These are phyloP conservation scores for Ichneumon xanthorius DNA, from an alignment of 2,888 invertebrate genomes.

Conservation along the genomic window DNA sequence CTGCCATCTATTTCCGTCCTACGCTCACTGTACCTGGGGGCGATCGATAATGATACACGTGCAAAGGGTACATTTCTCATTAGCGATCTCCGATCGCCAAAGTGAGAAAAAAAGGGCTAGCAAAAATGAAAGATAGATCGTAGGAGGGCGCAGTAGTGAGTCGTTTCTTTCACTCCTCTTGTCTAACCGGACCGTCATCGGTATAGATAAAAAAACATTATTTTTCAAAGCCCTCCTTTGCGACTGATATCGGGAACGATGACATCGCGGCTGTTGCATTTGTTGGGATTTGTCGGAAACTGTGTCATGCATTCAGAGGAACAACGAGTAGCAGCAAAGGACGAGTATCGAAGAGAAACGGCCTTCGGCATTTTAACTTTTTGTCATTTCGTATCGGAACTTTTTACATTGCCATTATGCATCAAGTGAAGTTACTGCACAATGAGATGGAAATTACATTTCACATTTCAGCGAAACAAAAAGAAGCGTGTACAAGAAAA, in stretches of 20 bases:
- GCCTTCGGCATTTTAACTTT: slow-evolving; percentile 8
- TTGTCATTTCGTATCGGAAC: neutral
- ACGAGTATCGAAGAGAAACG: neutral
- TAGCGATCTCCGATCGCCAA: slow-evolving; percentile 62
- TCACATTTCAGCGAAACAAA: too few relatives aligned
- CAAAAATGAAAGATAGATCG: slow-evolving; percentile 31
- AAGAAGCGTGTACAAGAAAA: too few relatives aligned
- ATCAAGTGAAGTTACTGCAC: neutral
- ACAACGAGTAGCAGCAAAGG: neutral
- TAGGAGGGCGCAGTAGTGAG: slow-evolving; percentile 1
- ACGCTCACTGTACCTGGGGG: slow-evolving; percentile 40
- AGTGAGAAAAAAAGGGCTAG: slow-evolving; percentile 30
- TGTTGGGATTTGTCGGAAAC: slow-evolving; percentile 11
- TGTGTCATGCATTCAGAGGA: slow-evolving; percentile 1
- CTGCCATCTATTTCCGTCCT: slow-evolving; percentile 45
- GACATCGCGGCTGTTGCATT: slow-evolving; percentile 13
- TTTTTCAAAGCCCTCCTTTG: slow-evolving; percentile 32
- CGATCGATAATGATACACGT: slow-evolving; percentile 64
- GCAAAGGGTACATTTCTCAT: slow-evolving; percentile 69
- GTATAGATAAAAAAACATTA: slow-evolving; percentile 7
- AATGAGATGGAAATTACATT: neutral
- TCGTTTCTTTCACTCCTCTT: slow-evolving; percentile 2
- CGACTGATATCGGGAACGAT: slow-evolving; percentile 31
- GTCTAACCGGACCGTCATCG: slow-evolving; percentile 17
- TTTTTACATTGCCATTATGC: neutral